Conservation (phyloP, 1,140 invertebrate species). For the Magallana ariakensis region DNA sequence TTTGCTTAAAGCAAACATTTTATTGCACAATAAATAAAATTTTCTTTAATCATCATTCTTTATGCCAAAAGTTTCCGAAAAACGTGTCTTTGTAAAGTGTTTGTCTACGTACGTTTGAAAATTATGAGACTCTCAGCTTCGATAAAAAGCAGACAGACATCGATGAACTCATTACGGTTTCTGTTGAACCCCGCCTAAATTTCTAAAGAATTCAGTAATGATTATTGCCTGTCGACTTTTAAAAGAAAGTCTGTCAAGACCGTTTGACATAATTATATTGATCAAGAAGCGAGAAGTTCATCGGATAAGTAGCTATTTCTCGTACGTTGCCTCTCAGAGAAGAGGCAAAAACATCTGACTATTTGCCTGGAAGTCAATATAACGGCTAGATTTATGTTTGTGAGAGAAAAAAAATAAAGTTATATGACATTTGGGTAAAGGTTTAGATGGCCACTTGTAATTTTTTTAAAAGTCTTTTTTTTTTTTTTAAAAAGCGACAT, state of each 20-base stretch:
- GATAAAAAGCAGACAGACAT: background rate
- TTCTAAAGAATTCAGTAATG: background rate
- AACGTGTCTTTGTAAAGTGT: too few species aligned
- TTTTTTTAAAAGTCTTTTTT: too few species aligned
- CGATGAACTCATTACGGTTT: background rate
- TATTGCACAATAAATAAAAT: too few species aligned
- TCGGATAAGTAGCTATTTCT: constrained; percentile 2
- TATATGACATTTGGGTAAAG: background rate
- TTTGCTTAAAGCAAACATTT: too few species aligned
- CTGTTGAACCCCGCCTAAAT: background rate
- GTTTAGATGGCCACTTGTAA: too few species aligned
- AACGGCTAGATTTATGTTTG: background rate
- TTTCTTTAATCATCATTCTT: too few species aligned
- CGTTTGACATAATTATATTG: constrained; percentile 6
- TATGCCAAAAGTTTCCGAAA: too few species aligned
- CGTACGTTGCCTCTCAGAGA: background rate
- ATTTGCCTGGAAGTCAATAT: constrained; percentile 14
- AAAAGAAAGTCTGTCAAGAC: background rate
- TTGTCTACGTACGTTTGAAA: too few species aligned
- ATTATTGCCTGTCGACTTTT: background rate
- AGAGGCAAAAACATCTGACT: background rate
- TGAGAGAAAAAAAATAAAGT: background rate
- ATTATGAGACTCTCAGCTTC: too few species aligned
- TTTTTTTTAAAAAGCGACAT: too few species aligned
- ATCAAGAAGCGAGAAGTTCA: background rate